A percentile compares a stretch with the other conserved stretches of the same genome.
These are phyloP conservation scores for Bombus polaris DNA, from an alignment of 1,140 invertebrate genomes.

Conservation along the genomic window DNA sequence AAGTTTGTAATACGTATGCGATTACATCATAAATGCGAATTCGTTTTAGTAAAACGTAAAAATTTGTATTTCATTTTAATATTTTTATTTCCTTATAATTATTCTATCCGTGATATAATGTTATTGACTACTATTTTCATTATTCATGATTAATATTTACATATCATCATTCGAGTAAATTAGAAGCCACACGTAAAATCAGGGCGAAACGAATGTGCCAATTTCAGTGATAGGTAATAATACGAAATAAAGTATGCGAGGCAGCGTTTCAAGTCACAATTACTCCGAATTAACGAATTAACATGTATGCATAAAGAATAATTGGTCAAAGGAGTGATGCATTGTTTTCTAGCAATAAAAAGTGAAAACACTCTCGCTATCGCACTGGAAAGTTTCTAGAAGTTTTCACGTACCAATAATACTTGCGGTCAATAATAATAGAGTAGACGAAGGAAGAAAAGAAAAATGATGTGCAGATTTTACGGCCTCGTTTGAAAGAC, in stretches of 20 bases:
- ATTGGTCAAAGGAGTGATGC: background rate
- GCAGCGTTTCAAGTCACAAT: background rate
- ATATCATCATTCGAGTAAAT: too few species aligned
- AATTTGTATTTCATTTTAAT: too few species aligned
- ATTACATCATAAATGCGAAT: too few species aligned
- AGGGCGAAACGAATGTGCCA: background rate
- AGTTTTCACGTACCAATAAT: conserved; percentile 17
- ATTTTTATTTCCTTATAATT: too few species aligned
- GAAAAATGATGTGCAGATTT: background rate
- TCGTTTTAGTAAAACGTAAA: too few species aligned
- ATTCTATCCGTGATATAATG: too few species aligned
- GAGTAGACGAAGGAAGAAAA: background rate
- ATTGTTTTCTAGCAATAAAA: conserved; percentile 72
- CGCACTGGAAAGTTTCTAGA: conserved; percentile 68
- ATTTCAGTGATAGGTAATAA: background rate
- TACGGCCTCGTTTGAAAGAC: conserved; percentile 16
- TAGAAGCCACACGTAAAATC: too few species aligned
- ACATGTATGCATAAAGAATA: background rate
- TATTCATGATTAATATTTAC: too few species aligned
- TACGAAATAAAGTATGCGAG: background rate
- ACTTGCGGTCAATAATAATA: background rate
- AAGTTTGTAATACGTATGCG: too few species aligned
- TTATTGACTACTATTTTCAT: too few species aligned
- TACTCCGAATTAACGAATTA: too few species aligned
- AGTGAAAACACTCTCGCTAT: conserved; percentile 75